Base-by-base conservation (phyloP, 2,888 invertebrate species). In the Nesidiocoris tenuis region DNA sequence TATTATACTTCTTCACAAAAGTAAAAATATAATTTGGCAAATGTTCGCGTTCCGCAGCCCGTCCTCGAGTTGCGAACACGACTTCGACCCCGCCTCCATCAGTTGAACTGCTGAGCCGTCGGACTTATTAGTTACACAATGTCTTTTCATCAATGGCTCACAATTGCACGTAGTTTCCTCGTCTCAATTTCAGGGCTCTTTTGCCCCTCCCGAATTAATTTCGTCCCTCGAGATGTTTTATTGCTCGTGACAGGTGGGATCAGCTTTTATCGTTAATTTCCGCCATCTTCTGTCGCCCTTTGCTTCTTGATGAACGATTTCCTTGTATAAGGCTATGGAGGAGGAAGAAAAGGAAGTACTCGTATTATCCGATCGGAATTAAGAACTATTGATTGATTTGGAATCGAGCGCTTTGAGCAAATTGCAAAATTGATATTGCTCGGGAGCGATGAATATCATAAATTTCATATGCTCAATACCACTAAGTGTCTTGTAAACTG, bases 101-200 rank as follows among this genome's bases (percentile, higher is more conserved):
- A 39, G 39, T 12, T 39, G 5, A n/a, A n/a, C n/a, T n/a, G n/a
- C n/a, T n/a, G 5, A 39, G 39, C 39, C 39, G 3, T 39, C 39
- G 39, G 39, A 39, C 70, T 70, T 70, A 70, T 70, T 70, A 70
- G 70, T 70, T 70, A 70, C 59, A 70, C 57, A 70, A 70, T 59
- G 70, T 70, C 70, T 70, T 70, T 70, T 23, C 70, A 70, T 59
- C 59, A 70, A 70, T 54, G 70, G 59, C 70, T 70, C 70, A 70
- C 70, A 59, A 70, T 59, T 17, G 39, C 39, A 17, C 59, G 59
- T 24, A 70, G 70, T 67, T 67, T 22, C 67, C 67, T 39, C 39
- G 18, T 5, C 56, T 65, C 65, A 65, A 65, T 65, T 65, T 39
- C 65, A 65, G 39, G 39, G 39, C 39, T 39, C 39, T 39, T 39